phyloP scores from a whole-genome alignment of 2,888 invertebrate species.

The Epinotia brunnichana region DNA sequence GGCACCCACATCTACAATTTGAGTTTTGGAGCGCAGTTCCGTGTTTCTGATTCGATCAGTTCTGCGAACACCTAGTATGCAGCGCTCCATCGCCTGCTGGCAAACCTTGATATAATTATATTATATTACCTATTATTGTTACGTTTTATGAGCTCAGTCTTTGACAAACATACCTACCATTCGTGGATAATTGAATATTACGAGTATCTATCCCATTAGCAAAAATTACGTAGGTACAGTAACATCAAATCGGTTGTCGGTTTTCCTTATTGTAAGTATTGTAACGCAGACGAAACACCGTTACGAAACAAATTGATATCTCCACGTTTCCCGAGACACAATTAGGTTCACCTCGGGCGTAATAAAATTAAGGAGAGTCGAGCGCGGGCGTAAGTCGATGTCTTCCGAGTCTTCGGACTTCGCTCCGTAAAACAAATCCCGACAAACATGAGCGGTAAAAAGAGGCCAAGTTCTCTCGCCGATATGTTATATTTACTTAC shows the following conservation, averaged over 20 bases:
- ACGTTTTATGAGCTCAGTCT: too few relatives aligned
- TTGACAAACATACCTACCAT: too few relatives aligned
- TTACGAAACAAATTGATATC: constrained; percentile 63
- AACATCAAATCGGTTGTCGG: constrained; percentile 23
- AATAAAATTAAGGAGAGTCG: constrained; percentile 83
- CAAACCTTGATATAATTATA: too few relatives aligned
- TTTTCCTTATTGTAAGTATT: constrained; percentile 46
- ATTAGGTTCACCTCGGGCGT: constrained; percentile 78
- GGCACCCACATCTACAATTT: too few relatives aligned
- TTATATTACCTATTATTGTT: too few relatives aligned
- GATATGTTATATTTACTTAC: not conserved
- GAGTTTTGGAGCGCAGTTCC: too few relatives aligned
- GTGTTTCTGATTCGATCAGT: too few relatives aligned
- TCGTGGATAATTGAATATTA: too few relatives aligned
- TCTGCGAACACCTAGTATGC: too few relatives aligned
- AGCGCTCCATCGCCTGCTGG: too few relatives aligned
- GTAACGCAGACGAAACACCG: constrained; percentile 52
- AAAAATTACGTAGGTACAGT: not conserved
- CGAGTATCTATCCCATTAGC: too few relatives aligned
- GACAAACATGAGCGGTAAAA: constrained; percentile 55
- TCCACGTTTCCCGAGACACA: constrained; percentile 76
- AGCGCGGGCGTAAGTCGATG: constrained; percentile 76
- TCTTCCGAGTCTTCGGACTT: constrained; percentile 56
- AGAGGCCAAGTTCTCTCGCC: constrained; percentile 21
- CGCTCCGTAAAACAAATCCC: constrained; percentile 78